Evolutionary conservation across 2,797 vertebrate species (phyloP).

Genomic region (Lutra lutra): DNA sequence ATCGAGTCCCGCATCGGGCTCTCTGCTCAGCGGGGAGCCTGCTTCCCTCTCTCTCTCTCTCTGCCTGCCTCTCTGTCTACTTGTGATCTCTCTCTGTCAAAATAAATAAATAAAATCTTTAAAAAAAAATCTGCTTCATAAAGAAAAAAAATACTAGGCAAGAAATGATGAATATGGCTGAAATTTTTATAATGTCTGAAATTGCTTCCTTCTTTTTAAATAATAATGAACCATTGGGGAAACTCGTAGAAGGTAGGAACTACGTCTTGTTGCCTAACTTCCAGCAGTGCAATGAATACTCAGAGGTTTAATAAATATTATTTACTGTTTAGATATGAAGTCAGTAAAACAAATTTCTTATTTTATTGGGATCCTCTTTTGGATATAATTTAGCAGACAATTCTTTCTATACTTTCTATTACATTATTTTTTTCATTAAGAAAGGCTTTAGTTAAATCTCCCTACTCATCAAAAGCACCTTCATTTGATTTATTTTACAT

Average conservation of each 20-base stretch:
- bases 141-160: background rate
- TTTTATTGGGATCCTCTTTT: constrained; percentile 26
- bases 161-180: background rate
- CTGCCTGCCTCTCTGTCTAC: too few relatives aligned
- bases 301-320: constrained; percentile 29
- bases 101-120: too few relatives aligned
- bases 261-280: background rate
- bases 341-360: constrained; percentile 55
- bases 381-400: constrained; percentile 49
- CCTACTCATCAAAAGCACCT: constrained; percentile 60
- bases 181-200: constrained; percentile 18
- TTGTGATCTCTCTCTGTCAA: too few relatives aligned
- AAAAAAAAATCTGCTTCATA: background rate
- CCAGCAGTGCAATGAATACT: background rate
- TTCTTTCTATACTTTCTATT: constrained; percentile 47
- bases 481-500: constrained; percentile 66
- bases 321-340: constrained; percentile 44
- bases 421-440: constrained; percentile 73
- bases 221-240: constrained; percentile 23
- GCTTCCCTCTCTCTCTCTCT: too few relatives aligned
- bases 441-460: constrained; percentile 75
- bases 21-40: too few relatives aligned
- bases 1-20: too few relatives aligned
- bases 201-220: background rate
- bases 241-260: background rate